These are phyloP conservation scores for Drosophila micromelanica DNA, from an alignment of 1,140 invertebrate species.

Conservation along the genomic window DNA sequence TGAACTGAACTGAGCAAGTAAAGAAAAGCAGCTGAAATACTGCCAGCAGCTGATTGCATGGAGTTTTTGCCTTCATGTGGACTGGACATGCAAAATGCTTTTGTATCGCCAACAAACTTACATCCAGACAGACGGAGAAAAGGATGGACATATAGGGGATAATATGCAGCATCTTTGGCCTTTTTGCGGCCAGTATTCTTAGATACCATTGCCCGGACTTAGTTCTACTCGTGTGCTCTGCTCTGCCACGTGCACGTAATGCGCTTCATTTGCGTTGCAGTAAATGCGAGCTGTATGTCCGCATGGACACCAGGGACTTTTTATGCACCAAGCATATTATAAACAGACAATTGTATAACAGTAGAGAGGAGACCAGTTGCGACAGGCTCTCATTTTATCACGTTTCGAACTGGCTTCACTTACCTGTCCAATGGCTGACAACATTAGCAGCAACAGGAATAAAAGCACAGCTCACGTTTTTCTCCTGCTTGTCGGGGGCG, in stretches of 20 bases:
- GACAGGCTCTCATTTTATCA: slow-evolving; percentile 65
- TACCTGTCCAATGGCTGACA: slow-evolving; percentile 66
- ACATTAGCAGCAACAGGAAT: slow-evolving; percentile 45
- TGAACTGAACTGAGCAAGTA: slow-evolving; percentile 33
- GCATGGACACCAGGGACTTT: slow-evolving; percentile 38
- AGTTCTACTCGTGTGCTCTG: background rate
- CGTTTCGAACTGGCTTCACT: slow-evolving; percentile 69
- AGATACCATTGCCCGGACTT: slow-evolving; percentile 24
- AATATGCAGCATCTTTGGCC: slow-evolving; percentile 31
- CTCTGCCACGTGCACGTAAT: slow-evolving; percentile 70
- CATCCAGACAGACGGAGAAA: slow-evolving; percentile 11
- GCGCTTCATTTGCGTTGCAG: slow-evolving; percentile 80
- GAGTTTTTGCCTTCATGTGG: slow-evolving; percentile 50
- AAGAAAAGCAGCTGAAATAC: slow-evolving; percentile 50
- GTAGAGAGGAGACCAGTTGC: slow-evolving; percentile 1
- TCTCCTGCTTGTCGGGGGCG: slow-evolving; percentile 49
- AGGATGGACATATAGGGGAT: slow-evolving; percentile 27
- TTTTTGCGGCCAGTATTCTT: slow-evolving; percentile 33
- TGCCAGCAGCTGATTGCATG: slow-evolving; percentile 40
- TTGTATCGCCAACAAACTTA: slow-evolving; percentile 80
- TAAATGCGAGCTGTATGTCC: slow-evolving; percentile 56
- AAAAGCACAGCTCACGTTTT: slow-evolving; percentile 51
- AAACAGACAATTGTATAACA: slow-evolving; percentile 11
- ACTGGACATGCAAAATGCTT: slow-evolving; percentile 77
- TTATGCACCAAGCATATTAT: slow-evolving; percentile 43